Percentiles rank a stretch among this genome's conserved stretches.
Evolutionary conservation across 1,140 invertebrate species (phyloP).

Genomic region (Panagrolaimus sp.): DNA sequence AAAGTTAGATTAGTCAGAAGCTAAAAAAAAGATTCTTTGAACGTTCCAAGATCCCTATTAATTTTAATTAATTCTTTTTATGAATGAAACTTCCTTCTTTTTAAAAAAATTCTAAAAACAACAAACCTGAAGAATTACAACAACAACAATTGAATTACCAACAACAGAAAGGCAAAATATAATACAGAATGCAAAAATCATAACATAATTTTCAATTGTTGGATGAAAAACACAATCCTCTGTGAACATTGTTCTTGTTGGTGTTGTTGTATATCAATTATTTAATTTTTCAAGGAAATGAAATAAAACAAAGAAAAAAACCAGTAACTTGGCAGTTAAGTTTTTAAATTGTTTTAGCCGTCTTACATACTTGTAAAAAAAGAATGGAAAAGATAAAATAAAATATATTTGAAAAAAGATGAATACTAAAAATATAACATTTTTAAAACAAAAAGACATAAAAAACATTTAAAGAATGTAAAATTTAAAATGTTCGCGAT

Average conservation of each 20-base stretch:
- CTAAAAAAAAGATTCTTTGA: no score
- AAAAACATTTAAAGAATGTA: no score
- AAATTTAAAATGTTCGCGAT: no score
- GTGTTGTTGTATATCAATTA: neutral
- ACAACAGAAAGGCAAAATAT: conserved; percentile 43
- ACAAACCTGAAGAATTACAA: conserved; percentile 46
- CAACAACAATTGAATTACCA: conserved; percentile 46
- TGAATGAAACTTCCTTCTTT: no score
- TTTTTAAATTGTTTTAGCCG: neutral
- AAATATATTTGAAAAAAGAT: neutral
- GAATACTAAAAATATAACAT: neutral
- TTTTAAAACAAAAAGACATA: no score
- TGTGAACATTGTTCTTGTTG: conserved; percentile 24
- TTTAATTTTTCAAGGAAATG: neutral
- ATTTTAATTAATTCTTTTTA: no score
- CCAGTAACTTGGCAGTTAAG: no score
- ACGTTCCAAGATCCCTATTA: no score
- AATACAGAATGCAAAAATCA: conserved; percentile 35
- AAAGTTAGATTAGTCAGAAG: no score
- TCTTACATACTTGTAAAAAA: neutral
- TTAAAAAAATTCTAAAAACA: no score
- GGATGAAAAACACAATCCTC: conserved; percentile 38
- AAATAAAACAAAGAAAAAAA: neutral
- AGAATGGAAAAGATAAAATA: neutral
- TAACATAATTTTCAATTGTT: conserved; percentile 42